phyloP scores from a whole-genome alignment of 2,113 vertebrate species.

The Nibea coibor region DNA sequence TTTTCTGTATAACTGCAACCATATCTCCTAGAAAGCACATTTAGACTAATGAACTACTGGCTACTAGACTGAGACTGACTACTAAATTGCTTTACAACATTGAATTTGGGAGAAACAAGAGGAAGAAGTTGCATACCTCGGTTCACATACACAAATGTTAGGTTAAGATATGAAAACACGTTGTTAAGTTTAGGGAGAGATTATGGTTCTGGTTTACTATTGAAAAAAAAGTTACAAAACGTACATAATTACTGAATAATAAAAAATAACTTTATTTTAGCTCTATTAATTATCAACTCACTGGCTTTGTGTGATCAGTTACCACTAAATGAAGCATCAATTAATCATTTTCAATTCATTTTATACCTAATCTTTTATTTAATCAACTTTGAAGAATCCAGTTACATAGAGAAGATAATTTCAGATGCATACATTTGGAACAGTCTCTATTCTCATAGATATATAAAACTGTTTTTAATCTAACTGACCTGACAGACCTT shows the following conservation, averaged over 20 bases:
- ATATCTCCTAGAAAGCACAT: neutral
- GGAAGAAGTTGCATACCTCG: no score
- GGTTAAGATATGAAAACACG: neutral
- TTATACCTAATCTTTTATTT: neutral
- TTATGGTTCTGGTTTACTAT: neutral
- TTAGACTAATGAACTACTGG: no score
- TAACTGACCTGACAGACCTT: no score
- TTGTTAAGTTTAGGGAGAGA: neutral
- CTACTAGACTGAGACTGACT: no score
- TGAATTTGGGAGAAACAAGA: neutral
- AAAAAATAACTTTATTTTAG: no score
- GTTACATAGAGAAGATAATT: neutral
- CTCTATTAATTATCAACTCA: neutral
- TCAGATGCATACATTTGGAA: neutral
- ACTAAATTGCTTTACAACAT: neutral
- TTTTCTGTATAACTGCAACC: neutral
- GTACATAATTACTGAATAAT: no score
- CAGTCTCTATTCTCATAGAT: no score
- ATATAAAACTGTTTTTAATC: no score
- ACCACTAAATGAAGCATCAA: neutral
- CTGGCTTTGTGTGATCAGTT: neutral
- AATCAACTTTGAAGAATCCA: neutral
- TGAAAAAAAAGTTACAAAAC: neutral
- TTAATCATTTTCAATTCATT: neutral
- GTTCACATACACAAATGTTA: neutral